Conservation (phyloP, 2,797 vertebrate species). For the Poeciliopsis gracilis region DNA sequence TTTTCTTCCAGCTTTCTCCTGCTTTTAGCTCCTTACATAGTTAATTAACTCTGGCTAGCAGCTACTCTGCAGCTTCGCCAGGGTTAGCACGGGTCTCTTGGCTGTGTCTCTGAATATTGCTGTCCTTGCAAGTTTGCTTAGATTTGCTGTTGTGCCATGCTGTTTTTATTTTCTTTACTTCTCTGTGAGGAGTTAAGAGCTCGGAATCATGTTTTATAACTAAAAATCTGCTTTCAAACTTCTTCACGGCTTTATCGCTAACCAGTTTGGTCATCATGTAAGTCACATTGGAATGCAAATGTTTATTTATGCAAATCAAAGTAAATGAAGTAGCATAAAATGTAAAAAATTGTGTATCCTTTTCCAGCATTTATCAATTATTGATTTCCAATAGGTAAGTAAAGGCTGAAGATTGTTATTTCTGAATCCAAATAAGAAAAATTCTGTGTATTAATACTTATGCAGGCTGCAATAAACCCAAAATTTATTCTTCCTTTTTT, state of each 20-base stretch:
- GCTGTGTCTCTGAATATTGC: background rate
- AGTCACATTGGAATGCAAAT: no score
- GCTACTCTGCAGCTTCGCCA: background rate
- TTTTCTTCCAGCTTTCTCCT: background rate
- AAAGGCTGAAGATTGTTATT: background rate
- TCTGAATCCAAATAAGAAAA: background rate
- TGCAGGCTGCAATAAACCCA: slow-evolving; percentile 28
- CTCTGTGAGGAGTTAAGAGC: background rate
- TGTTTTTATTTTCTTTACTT: background rate
- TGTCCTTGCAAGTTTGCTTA: background rate
- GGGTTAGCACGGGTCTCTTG: background rate
- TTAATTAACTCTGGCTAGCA: background rate
- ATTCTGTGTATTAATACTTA: background rate
- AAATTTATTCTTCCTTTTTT: slow-evolving; percentile 31
- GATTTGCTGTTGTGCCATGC: background rate
- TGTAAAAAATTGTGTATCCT: background rate
- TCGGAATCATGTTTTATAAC: background rate
- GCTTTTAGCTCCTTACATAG: background rate
- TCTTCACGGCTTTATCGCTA: background rate
- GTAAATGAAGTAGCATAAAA: background rate
- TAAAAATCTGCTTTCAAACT: background rate
- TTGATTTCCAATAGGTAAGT: background rate
- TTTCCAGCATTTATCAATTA: background rate
- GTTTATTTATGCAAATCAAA: background rate
- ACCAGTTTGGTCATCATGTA: background rate